Evolutionary conservation across 2,888 invertebrate genomes (phyloP).

Genomic region (Beris morrisii): DNA sequence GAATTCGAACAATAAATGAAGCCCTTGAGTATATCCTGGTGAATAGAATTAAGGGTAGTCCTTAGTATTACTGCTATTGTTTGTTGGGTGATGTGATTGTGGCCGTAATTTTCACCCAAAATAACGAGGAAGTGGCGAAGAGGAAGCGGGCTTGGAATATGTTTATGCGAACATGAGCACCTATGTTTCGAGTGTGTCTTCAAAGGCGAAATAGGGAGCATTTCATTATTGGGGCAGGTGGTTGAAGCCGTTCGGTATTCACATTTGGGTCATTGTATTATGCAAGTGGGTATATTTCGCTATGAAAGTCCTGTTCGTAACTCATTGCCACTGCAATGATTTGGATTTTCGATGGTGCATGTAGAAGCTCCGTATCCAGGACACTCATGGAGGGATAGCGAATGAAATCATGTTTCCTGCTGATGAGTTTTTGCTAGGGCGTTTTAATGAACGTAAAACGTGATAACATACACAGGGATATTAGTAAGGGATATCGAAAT

Average conservation of each 20-base stretch:
- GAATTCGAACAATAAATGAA: slow-evolving; percentile 36
- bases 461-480: too few species aligned
- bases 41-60: slow-evolving; percentile 33
- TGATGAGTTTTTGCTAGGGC: too few species aligned
- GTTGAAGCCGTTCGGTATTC: not conserved
- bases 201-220: not conserved
- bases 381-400: too few species aligned
- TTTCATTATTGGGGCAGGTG: not conserved
- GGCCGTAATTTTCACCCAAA: slow-evolving; percentile 21
- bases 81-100: slow-evolving; percentile 25
- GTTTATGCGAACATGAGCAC: slow-evolving; percentile 11
- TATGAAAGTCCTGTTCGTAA: not conserved
- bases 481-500: too few species aligned
- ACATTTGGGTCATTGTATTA: slow-evolving; percentile 27
- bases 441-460: too few species aligned
- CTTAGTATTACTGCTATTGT: slow-evolving; percentile 11
- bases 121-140: not conserved
- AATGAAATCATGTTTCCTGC: too few species aligned
- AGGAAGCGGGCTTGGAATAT: slow-evolving; percentile 15
- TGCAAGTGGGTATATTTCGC: not conserved
- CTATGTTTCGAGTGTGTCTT: not conserved
- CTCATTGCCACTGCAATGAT: slow-evolving; percentile 11
- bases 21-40: slow-evolving; percentile 35
- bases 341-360: not conserved
- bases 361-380: too few species aligned